phyloP scores from a whole-genome alignment of 2,797 vertebrate genomes.

The Moxostoma hubbsi region DNA sequence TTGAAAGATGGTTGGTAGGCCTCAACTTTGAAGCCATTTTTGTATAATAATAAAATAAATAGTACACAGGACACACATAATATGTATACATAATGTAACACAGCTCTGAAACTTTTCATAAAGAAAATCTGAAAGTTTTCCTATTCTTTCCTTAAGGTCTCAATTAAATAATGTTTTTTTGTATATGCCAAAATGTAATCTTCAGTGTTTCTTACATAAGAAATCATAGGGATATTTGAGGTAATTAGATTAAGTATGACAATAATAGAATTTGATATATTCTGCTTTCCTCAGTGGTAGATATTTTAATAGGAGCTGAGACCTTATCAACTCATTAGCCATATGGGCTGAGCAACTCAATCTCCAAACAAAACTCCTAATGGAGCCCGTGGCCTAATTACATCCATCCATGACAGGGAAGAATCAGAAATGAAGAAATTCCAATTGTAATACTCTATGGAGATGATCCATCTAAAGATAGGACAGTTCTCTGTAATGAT shows the following conservation, averaged over 20 bases:
- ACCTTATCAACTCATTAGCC: conserved; percentile 78
- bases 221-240: conserved; percentile 72
- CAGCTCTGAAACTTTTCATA: no score
- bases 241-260: conserved; percentile 78
- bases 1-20: no score
- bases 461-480: background rate
- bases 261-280: conserved; percentile 82
- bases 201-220: conserved; percentile 49
- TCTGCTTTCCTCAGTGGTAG: conserved; percentile 79
- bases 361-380: conserved; percentile 79
- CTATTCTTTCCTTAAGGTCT: no score
- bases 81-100: no score
- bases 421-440: conserved; percentile 55
- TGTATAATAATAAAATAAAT: no score
- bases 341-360: conserved; percentile 79
- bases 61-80: no score
- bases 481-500: no score
- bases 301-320: conserved; percentile 81
- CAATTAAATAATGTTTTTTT: no score
- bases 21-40: no score
- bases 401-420: conserved; percentile 69
- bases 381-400: conserved; percentile 80
- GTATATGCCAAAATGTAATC: conserved; percentile 33
- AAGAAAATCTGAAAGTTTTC: no score
- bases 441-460: conserved; percentile 35